phyloP scores from a whole-genome alignment of 2,113 vertebrate species.

The Sinocyclocheilus anophthalmus region DNA sequence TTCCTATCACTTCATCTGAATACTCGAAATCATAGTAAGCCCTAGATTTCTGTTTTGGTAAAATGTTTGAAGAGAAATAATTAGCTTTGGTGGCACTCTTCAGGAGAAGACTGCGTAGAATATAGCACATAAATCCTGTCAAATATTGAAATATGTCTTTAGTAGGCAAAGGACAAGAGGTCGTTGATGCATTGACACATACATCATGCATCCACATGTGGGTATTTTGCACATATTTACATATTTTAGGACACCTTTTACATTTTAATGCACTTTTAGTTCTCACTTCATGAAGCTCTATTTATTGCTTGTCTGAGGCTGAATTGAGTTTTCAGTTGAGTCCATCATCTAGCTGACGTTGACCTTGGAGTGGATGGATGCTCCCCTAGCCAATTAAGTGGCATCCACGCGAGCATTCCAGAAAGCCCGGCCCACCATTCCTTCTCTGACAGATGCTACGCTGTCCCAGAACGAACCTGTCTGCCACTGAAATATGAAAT shows the following conservation, averaged over 20 bases:
- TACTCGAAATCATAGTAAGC: not conserved
- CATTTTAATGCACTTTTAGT: constrained; percentile 44
- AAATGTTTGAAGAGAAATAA: constrained; percentile 34
- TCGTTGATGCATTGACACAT: not conserved
- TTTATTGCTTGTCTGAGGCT: not conserved
- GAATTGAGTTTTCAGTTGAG: constrained; percentile 15
- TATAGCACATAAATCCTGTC: not conserved
- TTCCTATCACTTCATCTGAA: not conserved
- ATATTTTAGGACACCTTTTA: constrained; percentile 36
- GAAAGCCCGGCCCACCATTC: not conserved
- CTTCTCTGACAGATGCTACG: not conserved
- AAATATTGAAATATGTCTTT: constrained; percentile 38
- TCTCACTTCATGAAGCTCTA: constrained; percentile 25
- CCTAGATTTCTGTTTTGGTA: not conserved
- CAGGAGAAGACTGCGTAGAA: not conserved
- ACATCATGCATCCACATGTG: constrained; percentile 31
- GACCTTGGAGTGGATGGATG: constrained; percentile 12
- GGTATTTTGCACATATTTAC: constrained; percentile 37
- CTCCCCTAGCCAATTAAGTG: not conserved
- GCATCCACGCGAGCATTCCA: not conserved
- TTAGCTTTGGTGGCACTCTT: constrained; percentile 15
- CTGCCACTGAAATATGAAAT: not conserved
- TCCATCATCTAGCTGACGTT: not conserved
- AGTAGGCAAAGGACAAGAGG: constrained; percentile 37
- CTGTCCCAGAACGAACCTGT: constrained; percentile 5